Conservation (phyloP, 2,888 invertebrate species). For the Callimorpha dominula region DNA sequence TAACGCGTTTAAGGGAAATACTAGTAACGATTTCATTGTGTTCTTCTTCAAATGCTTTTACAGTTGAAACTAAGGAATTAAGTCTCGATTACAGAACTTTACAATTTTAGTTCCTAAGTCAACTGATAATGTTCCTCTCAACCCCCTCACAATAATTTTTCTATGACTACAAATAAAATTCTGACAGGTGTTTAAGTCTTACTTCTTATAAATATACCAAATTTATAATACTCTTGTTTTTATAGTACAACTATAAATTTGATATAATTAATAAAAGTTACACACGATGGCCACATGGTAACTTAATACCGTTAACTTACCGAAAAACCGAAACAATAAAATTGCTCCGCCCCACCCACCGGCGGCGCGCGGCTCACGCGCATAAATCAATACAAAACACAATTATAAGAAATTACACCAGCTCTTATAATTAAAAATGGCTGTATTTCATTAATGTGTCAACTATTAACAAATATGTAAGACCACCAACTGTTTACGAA, state of each 20-base stretch:
- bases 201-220: neutral
- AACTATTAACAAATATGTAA: slow-evolving; percentile 76
- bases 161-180: too few species aligned
- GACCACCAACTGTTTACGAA: slow-evolving; percentile 68
- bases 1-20: too few species aligned
- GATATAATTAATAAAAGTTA: slow-evolving; percentile 31
- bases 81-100: too few species aligned
- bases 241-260: slow-evolving; percentile 18
- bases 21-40: too few species aligned
- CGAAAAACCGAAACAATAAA: slow-evolving; percentile 76
- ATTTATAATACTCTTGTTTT: slow-evolving; percentile 10
- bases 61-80: too few species aligned
- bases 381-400: slow-evolving; percentile 81
- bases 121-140: too few species aligned
- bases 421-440: slow-evolving; percentile 75
- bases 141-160: too few species aligned
- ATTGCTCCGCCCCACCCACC: slow-evolving; percentile 70
- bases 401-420: slow-evolving; percentile 79
- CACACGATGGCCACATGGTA: slow-evolving; percentile 36
- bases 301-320: slow-evolving; percentile 61
- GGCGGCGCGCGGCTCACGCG: slow-evolving; percentile 49
- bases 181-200: neutral
- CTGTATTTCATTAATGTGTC: slow-evolving; percentile 73
- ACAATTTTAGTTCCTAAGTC: too few species aligned
- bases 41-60: too few species aligned